Conservation (phyloP, 2,888 invertebrate genomes). For the Oscheius sp. region DNA sequence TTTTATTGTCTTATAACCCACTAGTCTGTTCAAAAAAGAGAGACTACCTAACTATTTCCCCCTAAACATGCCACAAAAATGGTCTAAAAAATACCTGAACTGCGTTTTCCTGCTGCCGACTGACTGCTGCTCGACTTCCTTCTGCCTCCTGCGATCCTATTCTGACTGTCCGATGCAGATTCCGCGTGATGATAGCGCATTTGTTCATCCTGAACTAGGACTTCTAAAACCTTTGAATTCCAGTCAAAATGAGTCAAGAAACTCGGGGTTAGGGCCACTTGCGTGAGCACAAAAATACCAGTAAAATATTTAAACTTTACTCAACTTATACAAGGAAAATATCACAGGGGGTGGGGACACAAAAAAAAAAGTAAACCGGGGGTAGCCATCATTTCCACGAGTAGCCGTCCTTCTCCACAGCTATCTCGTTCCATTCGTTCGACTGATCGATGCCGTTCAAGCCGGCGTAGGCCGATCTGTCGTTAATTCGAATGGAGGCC, state of each 20-base stretch:
- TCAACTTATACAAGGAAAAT: too few species aligned
- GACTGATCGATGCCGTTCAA: constrained; percentile 34
- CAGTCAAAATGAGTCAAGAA: too few species aligned
- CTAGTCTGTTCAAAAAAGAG: too few species aligned
- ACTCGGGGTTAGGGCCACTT: too few species aligned
- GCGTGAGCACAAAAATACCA: neutral
- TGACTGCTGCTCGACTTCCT: too few species aligned
- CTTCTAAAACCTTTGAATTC: too few species aligned
- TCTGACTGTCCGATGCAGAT: neutral
- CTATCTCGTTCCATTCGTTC: constrained; percentile 32
- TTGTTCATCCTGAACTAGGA: too few species aligned
- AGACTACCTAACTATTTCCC: too few species aligned
- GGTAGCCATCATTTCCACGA: neutral
- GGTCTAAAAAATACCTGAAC: neutral
- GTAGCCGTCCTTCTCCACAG: neutral
- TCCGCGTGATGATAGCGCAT: neutral
- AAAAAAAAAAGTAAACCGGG: too few species aligned
- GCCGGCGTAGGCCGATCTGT: constrained; percentile 28
- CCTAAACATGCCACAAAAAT: neutral
- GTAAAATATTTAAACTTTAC: neutral
- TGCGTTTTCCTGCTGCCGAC: neutral
- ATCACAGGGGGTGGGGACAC: neutral
- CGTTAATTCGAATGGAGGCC: constrained; percentile 24
- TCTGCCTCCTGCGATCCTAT: neutral
- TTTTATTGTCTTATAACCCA: too few species aligned